A percentile compares a stretch with the other conserved stretches of the same genome.
These are phyloP conservation scores for Hippoglossus hippoglossus DNA, from an alignment of 2,797 vertebrate species.

Conservation along the genomic window DNA sequence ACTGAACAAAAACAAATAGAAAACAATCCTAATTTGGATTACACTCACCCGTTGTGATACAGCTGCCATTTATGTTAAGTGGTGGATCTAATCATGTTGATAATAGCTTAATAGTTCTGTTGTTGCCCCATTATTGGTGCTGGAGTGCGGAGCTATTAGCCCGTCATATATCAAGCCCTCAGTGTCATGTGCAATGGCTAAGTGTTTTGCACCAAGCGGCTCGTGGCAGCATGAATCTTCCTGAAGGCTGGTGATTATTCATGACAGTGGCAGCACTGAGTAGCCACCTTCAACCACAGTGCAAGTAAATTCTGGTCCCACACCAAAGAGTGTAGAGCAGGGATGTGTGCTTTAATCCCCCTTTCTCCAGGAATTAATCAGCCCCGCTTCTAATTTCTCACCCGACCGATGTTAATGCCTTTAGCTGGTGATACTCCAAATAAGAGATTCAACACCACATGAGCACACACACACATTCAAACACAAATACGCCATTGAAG, in stretches of 20 bases:
- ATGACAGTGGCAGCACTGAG: slow-evolving; percentile 65
- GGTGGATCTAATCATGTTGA: slow-evolving; percentile 46
- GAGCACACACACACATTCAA: neutral
- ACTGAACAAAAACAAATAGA: slow-evolving; percentile 7
- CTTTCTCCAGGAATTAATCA: slow-evolving; percentile 69
- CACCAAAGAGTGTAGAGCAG: slow-evolving; percentile 48
- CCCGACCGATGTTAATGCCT: slow-evolving; percentile 43
- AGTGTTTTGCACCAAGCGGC: slow-evolving; percentile 68
- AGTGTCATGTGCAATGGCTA: slow-evolving; percentile 61
- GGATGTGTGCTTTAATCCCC: slow-evolving; percentile 60
- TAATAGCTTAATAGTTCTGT: slow-evolving; percentile 49
- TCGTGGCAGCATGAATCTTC: slow-evolving; percentile 71
- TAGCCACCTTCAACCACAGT: slow-evolving; percentile 71
- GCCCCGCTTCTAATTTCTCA: slow-evolving; percentile 62
- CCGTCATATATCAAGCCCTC: slow-evolving; percentile 64
- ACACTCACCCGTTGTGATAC: slow-evolving; percentile 17
- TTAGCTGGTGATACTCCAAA: slow-evolving; percentile 54
- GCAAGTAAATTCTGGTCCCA: slow-evolving; percentile 59
- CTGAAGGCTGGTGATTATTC: slow-evolving; percentile 75
- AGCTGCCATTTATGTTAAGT: slow-evolving; percentile 28
- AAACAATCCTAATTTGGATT: slow-evolving; percentile 13
- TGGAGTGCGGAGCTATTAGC: slow-evolving; percentile 50
- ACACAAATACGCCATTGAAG: slow-evolving; percentile 21
- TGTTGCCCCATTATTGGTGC: slow-evolving; percentile 44
- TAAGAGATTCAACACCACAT: slow-evolving; percentile 52